Conservation (phyloP, 2,888 invertebrate species). For the Sphaeridia pumilis region DNA sequence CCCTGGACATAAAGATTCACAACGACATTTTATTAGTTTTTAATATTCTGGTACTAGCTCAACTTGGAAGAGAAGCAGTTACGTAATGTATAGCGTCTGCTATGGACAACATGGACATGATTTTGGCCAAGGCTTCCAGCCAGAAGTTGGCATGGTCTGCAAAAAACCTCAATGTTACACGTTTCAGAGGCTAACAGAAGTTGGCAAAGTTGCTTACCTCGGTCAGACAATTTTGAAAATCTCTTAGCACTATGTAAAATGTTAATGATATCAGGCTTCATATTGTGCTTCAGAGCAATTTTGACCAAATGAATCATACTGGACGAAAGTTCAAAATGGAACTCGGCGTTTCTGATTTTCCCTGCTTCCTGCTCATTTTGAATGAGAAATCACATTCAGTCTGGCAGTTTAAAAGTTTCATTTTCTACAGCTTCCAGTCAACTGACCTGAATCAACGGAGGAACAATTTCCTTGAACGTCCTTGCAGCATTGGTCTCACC, state of each 20-base stretch:
- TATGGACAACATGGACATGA: no score
- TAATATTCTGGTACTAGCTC: not conserved
- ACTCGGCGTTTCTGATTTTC: conserved; percentile 2
- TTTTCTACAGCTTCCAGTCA: not conserved
- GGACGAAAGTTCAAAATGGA: conserved; percentile 6
- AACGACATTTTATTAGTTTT: not conserved
- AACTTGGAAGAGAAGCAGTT: not conserved
- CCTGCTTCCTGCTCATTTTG: conserved; percentile 9
- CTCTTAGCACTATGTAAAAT: no score
- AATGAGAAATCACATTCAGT: not conserved
- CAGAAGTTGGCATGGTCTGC: no score
- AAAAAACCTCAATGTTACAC: no score
- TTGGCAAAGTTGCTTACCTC: no score
- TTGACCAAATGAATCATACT: conserved; percentile 2
- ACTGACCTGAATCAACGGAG: conserved; percentile 15
- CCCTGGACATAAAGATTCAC: no score
- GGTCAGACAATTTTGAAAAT: no score
- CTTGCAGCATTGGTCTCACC: conserved; percentile 12
- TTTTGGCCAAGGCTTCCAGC: no score
- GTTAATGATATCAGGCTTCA: no score
- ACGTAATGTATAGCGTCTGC: no score
- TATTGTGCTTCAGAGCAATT: not conserved
- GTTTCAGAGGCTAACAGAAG: no score
- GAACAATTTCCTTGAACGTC: conserved; percentile 22
- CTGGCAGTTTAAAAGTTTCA: not conserved